Evolutionary conservation across 2,797 vertebrate genomes (phyloP).

Genomic region (Crax fasciolata): DNA sequence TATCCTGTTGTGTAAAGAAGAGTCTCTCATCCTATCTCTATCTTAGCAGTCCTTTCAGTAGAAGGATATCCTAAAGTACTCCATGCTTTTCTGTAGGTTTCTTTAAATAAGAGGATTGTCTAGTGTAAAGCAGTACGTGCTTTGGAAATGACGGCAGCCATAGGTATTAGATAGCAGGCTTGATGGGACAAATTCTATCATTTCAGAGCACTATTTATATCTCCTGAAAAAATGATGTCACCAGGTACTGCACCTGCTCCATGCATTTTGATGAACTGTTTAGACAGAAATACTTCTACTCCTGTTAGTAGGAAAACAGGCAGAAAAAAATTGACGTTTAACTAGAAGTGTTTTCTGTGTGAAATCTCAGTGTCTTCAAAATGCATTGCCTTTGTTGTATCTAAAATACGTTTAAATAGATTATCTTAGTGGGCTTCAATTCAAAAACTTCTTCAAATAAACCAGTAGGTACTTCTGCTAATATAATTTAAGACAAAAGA

Average conservation of each 20-base stretch:
- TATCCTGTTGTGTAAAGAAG: neutral
- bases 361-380: neutral
- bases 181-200: constrained; percentile 36
- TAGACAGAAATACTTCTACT: constrained; percentile 31
- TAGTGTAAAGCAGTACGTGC: constrained; percentile 6
- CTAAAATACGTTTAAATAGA: neutral
- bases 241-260: constrained; percentile 59
- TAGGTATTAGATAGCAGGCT: constrained; percentile 10
- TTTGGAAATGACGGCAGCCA: constrained; percentile 46
- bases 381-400: neutral
- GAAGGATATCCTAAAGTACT: neutral
- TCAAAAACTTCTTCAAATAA: constrained; percentile 36
- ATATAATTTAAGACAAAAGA: constrained; percentile 16
- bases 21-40: neutral
- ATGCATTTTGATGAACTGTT: constrained; percentile 60
- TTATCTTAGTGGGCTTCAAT: constrained; percentile 35
- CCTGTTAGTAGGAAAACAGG: neutral
- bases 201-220: constrained; percentile 45
- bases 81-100: neutral
- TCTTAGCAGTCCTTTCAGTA: neutral
- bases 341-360: neutral
- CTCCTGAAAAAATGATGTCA: constrained; percentile 53
- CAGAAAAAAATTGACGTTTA: constrained; percentile 7
- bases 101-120: constrained; percentile 26
- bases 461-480: constrained; percentile 17